Percentiles rank a stretch among this genome's conserved stretches.
Evolutionary conservation across 2,113 vertebrate genomes (phyloP).

Genomic region (Struthidea cinerea): DNA sequence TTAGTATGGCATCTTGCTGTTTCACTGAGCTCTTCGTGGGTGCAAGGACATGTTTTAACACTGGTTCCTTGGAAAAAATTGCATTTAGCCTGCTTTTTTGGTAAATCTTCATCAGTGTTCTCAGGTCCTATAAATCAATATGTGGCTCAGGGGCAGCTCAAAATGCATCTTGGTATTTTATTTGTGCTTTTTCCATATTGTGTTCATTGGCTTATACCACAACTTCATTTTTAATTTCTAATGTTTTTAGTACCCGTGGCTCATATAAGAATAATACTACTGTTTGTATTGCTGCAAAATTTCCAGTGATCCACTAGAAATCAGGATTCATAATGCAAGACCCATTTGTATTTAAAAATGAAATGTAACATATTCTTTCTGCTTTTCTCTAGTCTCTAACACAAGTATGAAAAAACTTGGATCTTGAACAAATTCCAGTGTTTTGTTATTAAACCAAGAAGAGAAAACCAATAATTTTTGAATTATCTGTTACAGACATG

Average conservation of each 20-base stretch:
- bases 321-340: background rate
- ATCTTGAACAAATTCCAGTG: background rate
- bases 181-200: background rate
- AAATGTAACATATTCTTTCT: background rate
- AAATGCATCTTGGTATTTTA: background rate
- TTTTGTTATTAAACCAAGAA: constrained; percentile 4
- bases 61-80: background rate
- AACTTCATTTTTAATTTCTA: background rate
- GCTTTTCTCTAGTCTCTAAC: background rate
- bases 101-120: background rate
- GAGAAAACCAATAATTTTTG: constrained; percentile 31
- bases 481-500: background rate
- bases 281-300: background rate
- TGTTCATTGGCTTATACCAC: background rate
- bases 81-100: background rate
- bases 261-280: background rate
- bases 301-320: background rate
- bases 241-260: background rate
- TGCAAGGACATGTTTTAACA: background rate
- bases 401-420: background rate
- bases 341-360: background rate
- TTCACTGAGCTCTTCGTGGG: background rate
- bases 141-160: background rate
- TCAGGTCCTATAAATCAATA: background rate
- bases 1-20: background rate